phyloP scores from a whole-genome alignment of 2,888 invertebrate genomes.

The Tillus elongatus region DNA sequence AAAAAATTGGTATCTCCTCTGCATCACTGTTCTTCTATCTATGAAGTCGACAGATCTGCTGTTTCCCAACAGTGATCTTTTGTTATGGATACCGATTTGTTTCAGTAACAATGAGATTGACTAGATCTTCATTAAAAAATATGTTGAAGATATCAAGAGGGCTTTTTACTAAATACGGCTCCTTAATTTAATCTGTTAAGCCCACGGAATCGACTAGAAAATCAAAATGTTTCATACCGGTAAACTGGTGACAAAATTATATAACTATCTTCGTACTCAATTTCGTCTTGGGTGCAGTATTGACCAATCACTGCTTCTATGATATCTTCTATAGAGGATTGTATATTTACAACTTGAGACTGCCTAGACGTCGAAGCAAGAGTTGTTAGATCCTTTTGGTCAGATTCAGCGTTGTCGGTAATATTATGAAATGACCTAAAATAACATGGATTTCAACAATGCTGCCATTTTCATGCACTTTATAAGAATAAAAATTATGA shows the following conservation, averaged over 20 bases:
- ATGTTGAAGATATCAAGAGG: not conserved
- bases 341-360: no score
- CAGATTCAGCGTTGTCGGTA: no score
- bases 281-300: no score
- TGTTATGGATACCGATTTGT: slow-evolving; percentile 2
- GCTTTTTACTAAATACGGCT: not conserved
- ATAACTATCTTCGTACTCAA: no score
- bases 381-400: no score
- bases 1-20: not conserved
- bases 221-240: slow-evolving; percentile 3
- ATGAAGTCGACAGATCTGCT: not conserved
- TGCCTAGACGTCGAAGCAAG: no score
- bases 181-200: not conserved
- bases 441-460: no score
- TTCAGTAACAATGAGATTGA: slow-evolving; percentile 3
- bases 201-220: slow-evolving; percentile 3
- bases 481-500: no score
- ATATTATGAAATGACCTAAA: no score
- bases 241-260: not conserved
- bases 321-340: no score
- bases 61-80: not conserved
- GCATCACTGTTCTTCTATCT: slow-evolving; percentile 2
- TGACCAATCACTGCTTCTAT: no score
- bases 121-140: slow-evolving; percentile 1
- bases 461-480: no score